phyloP scores from a whole-genome alignment of 2,113 vertebrate genomes.

The Albula glossodonta region DNA sequence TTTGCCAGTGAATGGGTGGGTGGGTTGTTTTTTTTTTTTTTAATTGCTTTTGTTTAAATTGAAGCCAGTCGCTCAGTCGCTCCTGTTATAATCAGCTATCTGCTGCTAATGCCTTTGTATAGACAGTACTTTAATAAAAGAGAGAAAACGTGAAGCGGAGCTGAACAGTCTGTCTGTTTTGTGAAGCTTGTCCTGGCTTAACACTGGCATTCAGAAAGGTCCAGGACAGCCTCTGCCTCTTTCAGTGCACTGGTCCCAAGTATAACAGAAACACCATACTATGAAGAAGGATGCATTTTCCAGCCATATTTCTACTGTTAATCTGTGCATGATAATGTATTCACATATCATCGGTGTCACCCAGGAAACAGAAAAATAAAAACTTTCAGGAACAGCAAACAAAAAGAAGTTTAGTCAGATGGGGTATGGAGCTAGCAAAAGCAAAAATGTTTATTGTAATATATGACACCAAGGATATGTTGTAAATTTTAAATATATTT shows the following conservation, averaged over 20 bases:
- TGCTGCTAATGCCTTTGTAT: conserved; percentile 2
- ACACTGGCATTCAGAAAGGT: background rate
- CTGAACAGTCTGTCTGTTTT: background rate
- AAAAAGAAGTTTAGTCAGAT: background rate
- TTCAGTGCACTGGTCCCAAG: background rate
- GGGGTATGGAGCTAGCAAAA: background rate
- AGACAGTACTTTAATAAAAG: background rate
- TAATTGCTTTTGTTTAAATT: background rate
- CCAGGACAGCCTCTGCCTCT: background rate
- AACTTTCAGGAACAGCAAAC: background rate
- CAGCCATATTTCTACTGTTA: background rate
- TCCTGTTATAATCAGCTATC: background rate
- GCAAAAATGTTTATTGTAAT: no score
- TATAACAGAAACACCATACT: background rate
- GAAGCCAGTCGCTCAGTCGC: background rate
- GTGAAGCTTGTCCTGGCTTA: background rate
- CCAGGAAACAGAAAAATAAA: background rate
- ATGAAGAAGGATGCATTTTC: background rate
- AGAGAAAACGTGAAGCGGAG: background rate
- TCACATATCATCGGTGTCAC: background rate
- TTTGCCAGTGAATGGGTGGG: background rate
- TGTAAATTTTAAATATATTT: background rate
- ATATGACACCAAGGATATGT: no score
- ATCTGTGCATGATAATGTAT: background rate
- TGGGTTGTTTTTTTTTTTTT: background rate